These are phyloP conservation scores for Pachyrhynchus sulphureomaculatus DNA, from an alignment of 1,140 invertebrate genomes.

Conservation along the genomic window DNA sequence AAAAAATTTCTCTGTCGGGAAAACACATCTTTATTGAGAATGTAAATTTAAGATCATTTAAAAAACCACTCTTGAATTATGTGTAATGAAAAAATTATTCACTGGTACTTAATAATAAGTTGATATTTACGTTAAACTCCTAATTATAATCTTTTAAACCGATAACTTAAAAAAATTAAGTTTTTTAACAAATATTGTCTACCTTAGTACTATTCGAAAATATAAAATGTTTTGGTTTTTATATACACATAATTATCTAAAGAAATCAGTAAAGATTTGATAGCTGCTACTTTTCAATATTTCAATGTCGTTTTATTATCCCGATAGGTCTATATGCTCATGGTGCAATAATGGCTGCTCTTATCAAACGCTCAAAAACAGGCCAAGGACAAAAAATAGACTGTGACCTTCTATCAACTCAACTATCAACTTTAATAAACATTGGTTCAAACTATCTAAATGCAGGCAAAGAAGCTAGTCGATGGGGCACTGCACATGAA, in stretches of 20 bases:
- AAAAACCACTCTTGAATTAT: too few relatives aligned
- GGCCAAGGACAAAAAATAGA: slow-evolving; percentile 90
- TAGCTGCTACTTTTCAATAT: too few relatives aligned
- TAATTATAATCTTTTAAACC: neutral
- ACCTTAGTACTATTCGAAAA: too few relatives aligned
- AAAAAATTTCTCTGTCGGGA: too few relatives aligned
- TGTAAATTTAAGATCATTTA: too few relatives aligned
- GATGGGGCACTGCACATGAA: slow-evolving; percentile 89
- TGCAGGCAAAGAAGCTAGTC: slow-evolving; percentile 70
- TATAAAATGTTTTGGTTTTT: neutral
- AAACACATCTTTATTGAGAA: too few relatives aligned
- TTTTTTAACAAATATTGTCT: too few relatives aligned
- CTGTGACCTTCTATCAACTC: slow-evolving; percentile 90
- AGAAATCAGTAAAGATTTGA: neutral
- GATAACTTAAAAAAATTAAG: neutral
- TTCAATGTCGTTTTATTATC: neutral
- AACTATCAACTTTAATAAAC: slow-evolving; percentile 86
- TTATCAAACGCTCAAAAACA: slow-evolving; percentile 75
- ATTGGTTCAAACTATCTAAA: slow-evolving; percentile 91
- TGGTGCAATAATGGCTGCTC: slow-evolving; percentile 91
- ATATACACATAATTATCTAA: neutral
- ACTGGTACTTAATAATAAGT: too few relatives aligned
- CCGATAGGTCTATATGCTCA: slow-evolving; percentile 81
- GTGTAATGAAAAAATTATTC: too few relatives aligned
- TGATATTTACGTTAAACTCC: too few relatives aligned